A percentile compares a stretch with the other conserved stretches of the same genome.
These are phyloP conservation scores for Automeris io DNA, from an alignment of 2,888 invertebrate species.

Conservation along the genomic window DNA sequence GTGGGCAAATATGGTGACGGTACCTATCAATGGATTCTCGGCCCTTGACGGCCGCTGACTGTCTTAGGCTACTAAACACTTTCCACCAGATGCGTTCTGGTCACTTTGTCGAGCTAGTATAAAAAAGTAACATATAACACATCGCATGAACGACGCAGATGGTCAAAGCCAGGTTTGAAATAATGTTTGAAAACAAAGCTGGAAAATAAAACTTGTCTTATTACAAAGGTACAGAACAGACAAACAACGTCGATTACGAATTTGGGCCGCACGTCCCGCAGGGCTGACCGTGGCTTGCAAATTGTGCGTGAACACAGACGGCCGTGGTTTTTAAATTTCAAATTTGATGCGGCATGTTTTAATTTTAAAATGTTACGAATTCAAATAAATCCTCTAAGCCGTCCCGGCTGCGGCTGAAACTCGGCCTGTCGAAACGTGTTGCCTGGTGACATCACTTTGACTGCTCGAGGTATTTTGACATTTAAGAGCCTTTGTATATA, in stretches of 20 bases:
- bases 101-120: no score
- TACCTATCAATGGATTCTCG: no score
- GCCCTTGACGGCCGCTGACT: no score
- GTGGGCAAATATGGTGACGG: no score
- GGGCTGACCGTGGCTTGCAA: conserved; percentile 2
- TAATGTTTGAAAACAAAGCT: background rate
- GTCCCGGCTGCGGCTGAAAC: conserved; percentile 5
- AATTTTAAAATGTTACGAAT: conserved; percentile 27
- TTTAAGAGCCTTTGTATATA: no score
- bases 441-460: conserved; percentile 2
- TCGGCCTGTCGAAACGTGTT: conserved; percentile 11
- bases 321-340: conserved; percentile 16
- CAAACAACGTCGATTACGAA: background rate
- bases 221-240: background rate
- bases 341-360: conserved; percentile 22
- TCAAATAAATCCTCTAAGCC: conserved; percentile 31
- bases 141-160: no score
- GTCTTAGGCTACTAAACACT: no score
- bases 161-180: no score
- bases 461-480: no score
- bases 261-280: background rate
- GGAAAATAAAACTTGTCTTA: background rate
- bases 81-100: no score
- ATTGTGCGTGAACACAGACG: background rate
- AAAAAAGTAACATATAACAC: no score